Evolutionary conservation across 1,140 invertebrate genomes (phyloP).

Genomic region (Coenobita brevimanus): DNA sequence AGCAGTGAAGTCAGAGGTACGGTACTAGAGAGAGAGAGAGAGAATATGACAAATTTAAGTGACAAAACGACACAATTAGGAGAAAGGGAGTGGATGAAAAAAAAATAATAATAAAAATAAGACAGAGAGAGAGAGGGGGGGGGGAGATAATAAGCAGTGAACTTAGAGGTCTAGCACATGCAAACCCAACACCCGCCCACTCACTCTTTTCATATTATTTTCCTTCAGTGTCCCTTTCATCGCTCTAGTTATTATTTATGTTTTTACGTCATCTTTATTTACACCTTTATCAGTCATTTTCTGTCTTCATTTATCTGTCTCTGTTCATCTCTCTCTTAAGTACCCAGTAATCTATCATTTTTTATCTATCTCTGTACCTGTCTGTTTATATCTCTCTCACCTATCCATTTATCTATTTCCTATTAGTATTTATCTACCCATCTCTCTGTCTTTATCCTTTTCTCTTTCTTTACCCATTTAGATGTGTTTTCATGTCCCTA

Average conservation of each 20-base stretch:
- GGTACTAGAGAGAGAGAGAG: constrained; percentile 16
- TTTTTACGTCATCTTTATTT: neutral
- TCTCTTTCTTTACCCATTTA: neutral
- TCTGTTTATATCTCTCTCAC: neutral
- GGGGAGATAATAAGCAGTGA: neutral
- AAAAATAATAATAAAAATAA: no score
- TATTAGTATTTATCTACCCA: no score
- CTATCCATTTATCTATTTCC: neutral
- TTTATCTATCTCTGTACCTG: neutral
- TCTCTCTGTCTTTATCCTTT: neutral
- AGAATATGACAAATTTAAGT: no score
- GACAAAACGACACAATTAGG: no score
- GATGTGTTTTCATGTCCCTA: neutral
- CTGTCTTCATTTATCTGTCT: neutral
- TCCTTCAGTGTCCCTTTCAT: no score
- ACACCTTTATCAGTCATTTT: neutral
- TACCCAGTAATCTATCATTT: neutral
- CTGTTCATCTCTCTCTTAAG: neutral
- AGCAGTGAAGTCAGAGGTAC: constrained; percentile 1
- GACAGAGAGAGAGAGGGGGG: no score
- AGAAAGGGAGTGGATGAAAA: no score
- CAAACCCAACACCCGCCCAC: neutral
- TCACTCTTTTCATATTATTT: neutral
- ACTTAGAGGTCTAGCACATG: neutral
- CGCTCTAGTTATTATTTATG: no score